These are phyloP conservation scores for Labia minor DNA, from an alignment of 2,888 invertebrate species.

Conservation along the genomic window DNA sequence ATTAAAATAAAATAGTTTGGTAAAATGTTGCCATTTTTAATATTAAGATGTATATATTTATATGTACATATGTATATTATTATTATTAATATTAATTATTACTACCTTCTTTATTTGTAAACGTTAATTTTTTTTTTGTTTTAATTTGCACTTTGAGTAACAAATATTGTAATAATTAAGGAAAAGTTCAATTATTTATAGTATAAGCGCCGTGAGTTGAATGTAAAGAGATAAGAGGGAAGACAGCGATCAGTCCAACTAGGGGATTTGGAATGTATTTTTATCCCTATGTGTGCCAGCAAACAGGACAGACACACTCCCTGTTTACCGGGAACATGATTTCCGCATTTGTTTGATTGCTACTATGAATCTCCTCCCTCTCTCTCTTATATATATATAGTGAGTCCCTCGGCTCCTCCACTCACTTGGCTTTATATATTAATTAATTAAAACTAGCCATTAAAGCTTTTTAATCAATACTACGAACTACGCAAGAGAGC, in stretches of 20 bases:
- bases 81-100: too few species aligned
- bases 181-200: background rate
- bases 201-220: background rate
- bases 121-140: too few species aligned
- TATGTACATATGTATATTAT: too few species aligned
- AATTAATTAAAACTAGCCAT: background rate
- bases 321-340: background rate
- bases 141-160: too few species aligned
- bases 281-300: background rate
- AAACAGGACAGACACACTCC: background rate
- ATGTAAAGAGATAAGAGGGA: background rate
- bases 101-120: too few species aligned
- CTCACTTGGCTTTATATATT: background rate
- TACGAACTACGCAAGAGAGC: too few species aligned
- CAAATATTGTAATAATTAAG: background rate
- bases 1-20: too few species aligned
- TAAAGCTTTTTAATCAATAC: background rate
- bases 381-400: background rate
- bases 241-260: background rate
- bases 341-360: slow-evolving; percentile 8
- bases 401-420: background rate
- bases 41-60: too few species aligned
- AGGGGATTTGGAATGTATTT: background rate
- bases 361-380: background rate
- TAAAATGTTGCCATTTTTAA: too few species aligned